Base-by-base conservation (phyloP, 2,797 vertebrate genomes). In the Okamejei kenojei region DNA sequence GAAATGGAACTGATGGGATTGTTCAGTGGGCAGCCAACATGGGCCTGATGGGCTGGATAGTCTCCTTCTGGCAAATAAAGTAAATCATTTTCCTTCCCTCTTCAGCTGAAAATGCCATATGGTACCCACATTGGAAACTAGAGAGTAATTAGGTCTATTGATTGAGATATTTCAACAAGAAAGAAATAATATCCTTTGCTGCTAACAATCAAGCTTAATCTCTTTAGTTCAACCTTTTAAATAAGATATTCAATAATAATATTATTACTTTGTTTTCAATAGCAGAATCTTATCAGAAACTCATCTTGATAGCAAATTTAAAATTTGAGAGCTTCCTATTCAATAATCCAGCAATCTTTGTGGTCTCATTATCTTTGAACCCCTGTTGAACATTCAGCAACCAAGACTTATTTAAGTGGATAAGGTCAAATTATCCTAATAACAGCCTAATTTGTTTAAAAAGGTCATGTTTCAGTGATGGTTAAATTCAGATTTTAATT, bases 401-500 rank as follows among this genome's bases (percentile, higher is more conserved):
- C 45, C 26, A 29, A 23, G 35, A 92, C n/a, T 76, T 92, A 92
- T 74, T 38, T 92, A 76, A 92, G 63, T 76, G 35, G 90, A 92
- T 54, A 73, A 73, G 68, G 88, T 91, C 88, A 91, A 38, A 91
- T 91, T 74, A 92, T 45, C 90, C 23, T 58, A 58, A 76, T 76
- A 76, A 58, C 90, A 92, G 73, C 26, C 45, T 76, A 74, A 92
- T 92, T 92, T 71, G 76, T 92, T 92, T 71, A 29, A 76, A 92
- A 76, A 29, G 21, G 15, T 92, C 71, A 76, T 54, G 76, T 92
- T 92, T 92, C 90, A 92, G 71, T 92, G 71, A 92, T 76, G 6
- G 90, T 92, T 74, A 92, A 92, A 92, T 76, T 71, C 38, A 54
- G 71, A 54, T 92, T 92, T 76, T 92, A 92, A 92, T 92, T 92